Percentiles rank a stretch among this genome's conserved stretches.
Evolutionary conservation across 2,888 invertebrate species (phyloP).

Genomic region (Drosophila mimica): DNA sequence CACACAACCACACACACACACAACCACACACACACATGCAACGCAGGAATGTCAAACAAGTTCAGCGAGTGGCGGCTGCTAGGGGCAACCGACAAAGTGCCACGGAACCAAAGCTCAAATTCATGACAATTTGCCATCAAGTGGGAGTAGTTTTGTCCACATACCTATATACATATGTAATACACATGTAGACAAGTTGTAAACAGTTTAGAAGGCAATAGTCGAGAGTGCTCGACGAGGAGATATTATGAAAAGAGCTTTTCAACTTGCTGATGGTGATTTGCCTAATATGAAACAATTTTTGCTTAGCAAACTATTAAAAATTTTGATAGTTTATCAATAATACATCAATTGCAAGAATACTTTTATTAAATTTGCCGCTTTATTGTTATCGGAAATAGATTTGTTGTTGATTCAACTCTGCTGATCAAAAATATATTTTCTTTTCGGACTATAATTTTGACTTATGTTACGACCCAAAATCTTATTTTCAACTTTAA

Average conservation of each 20-base stretch:
- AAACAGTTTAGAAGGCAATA: neutral
- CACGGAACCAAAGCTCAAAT: constrained; percentile 32
- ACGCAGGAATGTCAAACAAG: constrained; percentile 70
- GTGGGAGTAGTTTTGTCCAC: constrained; percentile 14
- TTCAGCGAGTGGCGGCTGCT: constrained; percentile 70
- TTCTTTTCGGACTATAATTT: no score
- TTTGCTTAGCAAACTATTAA: neutral
- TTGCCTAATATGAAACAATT: neutral
- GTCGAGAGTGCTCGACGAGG: neutral
- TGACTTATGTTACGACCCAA: no score
- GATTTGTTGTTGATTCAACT: no score
- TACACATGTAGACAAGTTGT: neutral
- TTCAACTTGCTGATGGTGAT: neutral
- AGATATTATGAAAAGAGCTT: neutral
- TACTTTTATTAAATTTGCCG: neutral
- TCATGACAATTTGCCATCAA: constrained; percentile 48
- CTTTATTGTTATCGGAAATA: neutral
- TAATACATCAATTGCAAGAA: neutral
- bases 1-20: neutral
- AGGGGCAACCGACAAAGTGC: constrained; percentile 63
- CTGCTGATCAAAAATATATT: no score
- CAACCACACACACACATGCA: neutral
- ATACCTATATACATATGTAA: neutral
- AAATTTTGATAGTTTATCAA: neutral
- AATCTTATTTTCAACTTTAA: no score